Conservation (phyloP, 2,113 vertebrate species). For the Hypomesus transpacificus region DNA sequence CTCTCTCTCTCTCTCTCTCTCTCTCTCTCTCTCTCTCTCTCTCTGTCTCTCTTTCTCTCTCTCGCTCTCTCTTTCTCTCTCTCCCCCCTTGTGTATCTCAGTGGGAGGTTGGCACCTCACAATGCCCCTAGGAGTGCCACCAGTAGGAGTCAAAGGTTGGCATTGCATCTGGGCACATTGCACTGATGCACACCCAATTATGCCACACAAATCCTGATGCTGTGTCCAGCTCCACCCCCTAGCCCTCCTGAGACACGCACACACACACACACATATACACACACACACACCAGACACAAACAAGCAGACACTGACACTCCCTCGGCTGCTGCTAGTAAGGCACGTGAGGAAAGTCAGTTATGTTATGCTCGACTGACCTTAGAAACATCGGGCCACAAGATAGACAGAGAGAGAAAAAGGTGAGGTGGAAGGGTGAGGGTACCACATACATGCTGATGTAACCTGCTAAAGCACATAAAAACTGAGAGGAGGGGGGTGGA, state of each 20-base stretch:
- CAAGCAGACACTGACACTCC: background rate
- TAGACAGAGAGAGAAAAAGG: background rate
- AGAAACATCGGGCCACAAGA: slow-evolving; percentile 5
- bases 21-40: background rate
- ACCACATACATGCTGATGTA: too few species aligned
- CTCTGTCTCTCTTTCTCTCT: background rate
- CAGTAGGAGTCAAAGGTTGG: slow-evolving; percentile 2
- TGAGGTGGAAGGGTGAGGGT: too few species aligned
- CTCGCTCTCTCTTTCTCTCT: background rate
- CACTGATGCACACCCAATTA: slow-evolving; percentile 6
- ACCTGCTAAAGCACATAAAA: too few species aligned
- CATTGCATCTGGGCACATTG: background rate
- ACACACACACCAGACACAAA: slow-evolving; percentile 10
- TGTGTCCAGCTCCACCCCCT: background rate
- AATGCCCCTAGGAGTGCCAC: background rate
- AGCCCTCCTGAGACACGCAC: background rate
- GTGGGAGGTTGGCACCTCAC: background rate
- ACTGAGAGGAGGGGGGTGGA: too few species aligned
- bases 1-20: background rate
- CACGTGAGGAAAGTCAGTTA: background rate
- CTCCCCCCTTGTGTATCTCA: background rate
- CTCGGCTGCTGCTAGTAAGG: background rate
- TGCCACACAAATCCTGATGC: background rate
- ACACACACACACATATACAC: background rate
- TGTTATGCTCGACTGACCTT: background rate